phyloP scores from a whole-genome alignment of 2,888 invertebrate genomes.

The Uloborus plumipes region DNA sequence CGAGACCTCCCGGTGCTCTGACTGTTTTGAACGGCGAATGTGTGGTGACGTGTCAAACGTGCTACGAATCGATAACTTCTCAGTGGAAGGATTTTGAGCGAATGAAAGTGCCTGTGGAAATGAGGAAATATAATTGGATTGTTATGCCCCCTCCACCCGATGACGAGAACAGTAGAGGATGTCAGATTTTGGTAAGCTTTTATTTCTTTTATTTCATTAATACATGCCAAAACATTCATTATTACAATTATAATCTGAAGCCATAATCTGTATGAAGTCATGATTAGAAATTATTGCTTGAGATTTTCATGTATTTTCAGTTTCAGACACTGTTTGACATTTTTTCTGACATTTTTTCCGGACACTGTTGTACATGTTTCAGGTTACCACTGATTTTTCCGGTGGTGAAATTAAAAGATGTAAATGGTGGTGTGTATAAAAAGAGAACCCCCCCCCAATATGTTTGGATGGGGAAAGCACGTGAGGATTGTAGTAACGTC shows the following conservation, averaged over 20 bases:
- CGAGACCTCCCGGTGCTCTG: conserved; percentile 86
- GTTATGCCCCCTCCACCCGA: conserved; percentile 93
- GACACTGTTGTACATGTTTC: neutral
- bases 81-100: conserved; percentile 91
- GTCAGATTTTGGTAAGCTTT: conserved; percentile 56
- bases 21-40: conserved; percentile 90
- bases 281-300: neutral
- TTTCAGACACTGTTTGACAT: too few relatives aligned
- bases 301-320: neutral
- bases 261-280: neutral
- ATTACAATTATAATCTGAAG: too few relatives aligned
- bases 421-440: too few relatives aligned
- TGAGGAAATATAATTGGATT: conserved; percentile 94
- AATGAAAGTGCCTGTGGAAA: conserved; percentile 90
- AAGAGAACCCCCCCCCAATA: too few relatives aligned
- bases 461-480: too few relatives aligned
- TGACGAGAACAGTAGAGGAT: conserved; percentile 66
- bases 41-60: conserved; percentile 91
- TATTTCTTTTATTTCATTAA: neutral
- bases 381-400: too few relatives aligned
- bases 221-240: too few relatives aligned
- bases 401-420: too few relatives aligned
- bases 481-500: too few relatives aligned
- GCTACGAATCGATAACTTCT: conserved; percentile 90
- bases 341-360: neutral